Base-by-base conservation (phyloP, 1,140 invertebrate species). In the Caenorhabditis remanei region DNA sequence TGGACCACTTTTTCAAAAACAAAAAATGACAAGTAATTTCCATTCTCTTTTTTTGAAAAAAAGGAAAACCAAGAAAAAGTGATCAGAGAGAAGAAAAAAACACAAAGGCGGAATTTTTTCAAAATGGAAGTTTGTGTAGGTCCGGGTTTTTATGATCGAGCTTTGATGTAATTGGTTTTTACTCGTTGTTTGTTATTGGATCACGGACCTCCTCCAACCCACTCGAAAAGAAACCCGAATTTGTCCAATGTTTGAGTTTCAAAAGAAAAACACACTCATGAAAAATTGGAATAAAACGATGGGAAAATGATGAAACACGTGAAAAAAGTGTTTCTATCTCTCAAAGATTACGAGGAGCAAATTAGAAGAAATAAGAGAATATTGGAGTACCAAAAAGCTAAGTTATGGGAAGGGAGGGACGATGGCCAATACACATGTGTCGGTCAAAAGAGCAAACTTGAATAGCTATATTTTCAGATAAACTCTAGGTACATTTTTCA, bases 101-200 rank as follows among this genome's bases (percentile, higher is more conserved):
- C 19, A 5, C 56, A 58, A 58, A n/a, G 13, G 21, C 14, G 6
- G 55, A 58, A n/a, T 58, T 58, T 58, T 58, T 14, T 63, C n/a
- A 14, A 58, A 58, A 58, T 58, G 19, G 61, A 63, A 63, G 61
- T 21, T 13, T 7, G 19, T 8, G 9, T 63, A 40, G 61, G 21
- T 63, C 61, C 61, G 24, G 61, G 61, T 63, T 63, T 63, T 63
- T 63, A 63, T 63, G 61, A 63, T 63, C 61, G 61, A 63, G 61
- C 61, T 71, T 71, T 19, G 40, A 71, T 71, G 41, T 71, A 71
- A 71, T 71, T 71, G 41, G 65, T 71, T 71, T 71, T 43, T 43
- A 67, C 65, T 67, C 32, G 32, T 79, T 79, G 24, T 79, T 79
- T 79, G 71, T 50, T 79, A 24, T 79, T 79, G 71, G 46, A 79